Evolutionary conservation across 2,113 vertebrate genomes (phyloP), one percentile per base, ranked within the genome.

Genomic region (Ceyx cyanopectus): DNA sequence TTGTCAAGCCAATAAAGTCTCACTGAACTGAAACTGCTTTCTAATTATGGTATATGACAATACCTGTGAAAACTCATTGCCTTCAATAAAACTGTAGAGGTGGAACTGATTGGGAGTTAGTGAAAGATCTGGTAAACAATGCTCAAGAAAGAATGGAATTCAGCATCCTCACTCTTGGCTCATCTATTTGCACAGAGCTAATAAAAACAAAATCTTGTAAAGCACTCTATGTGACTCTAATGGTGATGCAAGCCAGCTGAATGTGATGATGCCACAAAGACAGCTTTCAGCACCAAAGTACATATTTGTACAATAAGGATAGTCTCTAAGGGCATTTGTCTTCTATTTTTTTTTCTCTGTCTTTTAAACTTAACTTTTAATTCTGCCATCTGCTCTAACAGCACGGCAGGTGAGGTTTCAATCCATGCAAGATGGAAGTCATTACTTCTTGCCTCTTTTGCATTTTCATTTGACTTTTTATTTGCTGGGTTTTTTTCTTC

Each of bases 91-190:
- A 83, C 63, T 91, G 87, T 65, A 95, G 78, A 91, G 81, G 87
- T 93, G 87, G 92, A 95, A 95, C 94, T 93, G 95, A 95, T 93
- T 93, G 81, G 75, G 68, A 91, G 84, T 94, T 92, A 95, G 81
- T 61, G 68, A 96, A 61, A 41, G 68, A 91, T 93, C 85, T 93
- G 81, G 75, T 91, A 95, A 96, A 93, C 89, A 93, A 87, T 83
- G 72, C 65, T 94, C 26, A 93, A 89, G 91, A 91, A 92, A 89
- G 79, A 94, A 85, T 61, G 80, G 68, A 73, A 91, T 92, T 94
- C 84, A 27, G 37, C 6, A 12, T 65, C 56, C 51, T 87, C 17
- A 2, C 46, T 87, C 60, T n/a, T 67, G 54, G 53, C 53, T 86
- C 76, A 88, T 68, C 75, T 88, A 66, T 85, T 87, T 86, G 45